Percentiles rank a stretch among this genome's conserved stretches.
These are phyloP conservation scores for Natrix natrix DNA, from an alignment of 2,797 vertebrate species.

Conservation along the genomic window DNA sequence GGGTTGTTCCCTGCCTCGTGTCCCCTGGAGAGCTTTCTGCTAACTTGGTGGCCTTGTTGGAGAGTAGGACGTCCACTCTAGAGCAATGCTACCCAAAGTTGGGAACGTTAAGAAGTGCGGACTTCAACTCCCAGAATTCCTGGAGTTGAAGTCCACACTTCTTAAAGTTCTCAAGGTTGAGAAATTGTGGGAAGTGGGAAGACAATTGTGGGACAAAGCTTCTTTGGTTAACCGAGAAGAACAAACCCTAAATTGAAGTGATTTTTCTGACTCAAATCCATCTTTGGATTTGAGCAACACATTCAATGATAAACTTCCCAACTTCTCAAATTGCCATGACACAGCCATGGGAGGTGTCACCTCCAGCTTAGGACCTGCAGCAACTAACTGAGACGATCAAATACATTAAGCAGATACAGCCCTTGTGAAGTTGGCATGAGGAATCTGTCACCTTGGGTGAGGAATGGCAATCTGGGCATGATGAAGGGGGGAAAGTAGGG, in stretches of 20 bases:
- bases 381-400: neutral
- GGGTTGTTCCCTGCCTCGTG: neutral
- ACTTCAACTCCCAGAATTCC: neutral
- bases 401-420: neutral
- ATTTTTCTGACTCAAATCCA: neutral
- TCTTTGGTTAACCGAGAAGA: neutral
- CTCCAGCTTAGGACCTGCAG: neutral
- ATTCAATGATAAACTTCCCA: neutral
- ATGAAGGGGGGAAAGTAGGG: neutral
- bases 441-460: neutral
- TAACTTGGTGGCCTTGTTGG: neutral
- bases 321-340: neutral
- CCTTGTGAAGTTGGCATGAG: neutral
- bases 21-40: neutral
- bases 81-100: neutral
- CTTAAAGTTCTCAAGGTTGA: neutral
- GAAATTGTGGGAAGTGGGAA: neutral
- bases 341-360: neutral
- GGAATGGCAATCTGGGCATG: neutral
- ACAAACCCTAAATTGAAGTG: neutral
- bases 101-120: neutral
- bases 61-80: neutral
- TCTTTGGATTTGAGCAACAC: neutral
- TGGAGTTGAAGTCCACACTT: neutral
- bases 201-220: neutral